Percentiles rank a stretch among this genome's conserved stretches.
phyloP scores from a whole-genome alignment of 2,888 invertebrate species.

The Rhaphigaster nebulosa region DNA sequence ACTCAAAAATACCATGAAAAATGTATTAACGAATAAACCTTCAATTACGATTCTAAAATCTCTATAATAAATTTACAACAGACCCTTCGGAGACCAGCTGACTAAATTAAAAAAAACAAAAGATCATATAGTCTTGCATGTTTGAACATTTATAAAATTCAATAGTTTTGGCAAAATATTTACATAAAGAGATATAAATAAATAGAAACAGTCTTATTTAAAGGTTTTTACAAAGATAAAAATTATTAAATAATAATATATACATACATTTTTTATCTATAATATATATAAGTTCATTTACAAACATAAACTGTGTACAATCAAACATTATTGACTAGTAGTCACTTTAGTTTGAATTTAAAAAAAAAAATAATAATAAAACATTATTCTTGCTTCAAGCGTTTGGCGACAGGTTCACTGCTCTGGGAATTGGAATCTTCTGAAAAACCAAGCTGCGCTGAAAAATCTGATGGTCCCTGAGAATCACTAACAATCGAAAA shows the following conservation, averaged over 20 bases:
- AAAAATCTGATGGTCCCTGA: slow-evolving; percentile 88
- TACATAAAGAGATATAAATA: slow-evolving; percentile 29
- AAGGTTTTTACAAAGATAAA: slow-evolving; percentile 38
- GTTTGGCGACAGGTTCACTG: slow-evolving; percentile 81
- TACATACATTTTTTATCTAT: slow-evolving; percentile 2
- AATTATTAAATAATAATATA: slow-evolving; percentile 36
- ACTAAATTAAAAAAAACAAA: neutral
- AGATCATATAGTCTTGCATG: neutral
- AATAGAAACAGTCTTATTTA: slow-evolving; percentile 39
- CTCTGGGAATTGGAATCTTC: slow-evolving; percentile 93
- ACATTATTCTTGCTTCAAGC: slow-evolving; percentile 79
- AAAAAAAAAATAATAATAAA: slow-evolving; percentile 24
- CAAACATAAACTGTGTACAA: slow-evolving; percentile 20
- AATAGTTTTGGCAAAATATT: slow-evolving; percentile 14
- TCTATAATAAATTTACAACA: neutral
- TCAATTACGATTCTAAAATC: neutral
- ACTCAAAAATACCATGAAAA: neutral
- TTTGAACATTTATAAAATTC: neutral
- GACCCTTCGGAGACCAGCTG: neutral
- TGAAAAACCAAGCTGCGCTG: slow-evolving; percentile 88
- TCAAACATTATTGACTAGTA: slow-evolving; percentile 52
- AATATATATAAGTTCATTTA: slow-evolving; percentile 33
- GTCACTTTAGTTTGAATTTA: slow-evolving; percentile 18
- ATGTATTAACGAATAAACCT: neutral
- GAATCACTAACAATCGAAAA: slow-evolving; percentile 93